Evolutionary conservation across 2,113 vertebrate genomes (phyloP), one percentile per base, ranked within the genome.

Genomic region (Heterotilapia buettikoferi): DNA sequence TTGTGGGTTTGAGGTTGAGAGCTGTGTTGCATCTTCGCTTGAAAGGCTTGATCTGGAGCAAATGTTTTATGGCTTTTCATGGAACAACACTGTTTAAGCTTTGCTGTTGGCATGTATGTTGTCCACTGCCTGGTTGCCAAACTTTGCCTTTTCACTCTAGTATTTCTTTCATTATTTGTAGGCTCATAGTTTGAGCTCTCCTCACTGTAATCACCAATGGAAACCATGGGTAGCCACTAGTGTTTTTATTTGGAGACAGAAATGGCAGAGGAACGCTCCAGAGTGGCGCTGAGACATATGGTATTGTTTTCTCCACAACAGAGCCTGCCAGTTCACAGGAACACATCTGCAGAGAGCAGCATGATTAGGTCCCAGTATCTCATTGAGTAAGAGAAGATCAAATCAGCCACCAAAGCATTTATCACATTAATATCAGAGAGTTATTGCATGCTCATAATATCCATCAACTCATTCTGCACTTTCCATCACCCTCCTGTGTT

Each of bases 101-200:
- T 91, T 81, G 79, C 84, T 88, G 45, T 84, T 92, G 89, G 89
- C 93, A 82, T 45, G 21, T 82, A 31, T 78, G 76, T 86, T 86
- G 78, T 85, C 87, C 89, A 88, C 91, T 96, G 84, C 93, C 92
- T 87, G 82, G 93, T 92, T 89, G 94, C 95, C 96, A 96, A 93
- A 90, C 57, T 53, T 84, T 87, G 33, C 73, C 84, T 91, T 93
- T 90, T 86, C 59, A 80, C 89, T 88, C 31, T 80, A 80, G 89
- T 24, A 57, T 84, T 88, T 84, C 38, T 92, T 92, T 94, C 88
- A 91, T 93, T 94, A 85, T 84, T 82, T 68, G 50, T 80, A 71
- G 66, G 76, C 71, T 88, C 40, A 59, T 56, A 38, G 68, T 45
- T 29, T 47, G 79, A 86, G 82, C 21, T 84, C 21, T 40, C 61